Conservation (phyloP, 1,140 invertebrate genomes). For the Trypoxylus dichotomus region DNA sequence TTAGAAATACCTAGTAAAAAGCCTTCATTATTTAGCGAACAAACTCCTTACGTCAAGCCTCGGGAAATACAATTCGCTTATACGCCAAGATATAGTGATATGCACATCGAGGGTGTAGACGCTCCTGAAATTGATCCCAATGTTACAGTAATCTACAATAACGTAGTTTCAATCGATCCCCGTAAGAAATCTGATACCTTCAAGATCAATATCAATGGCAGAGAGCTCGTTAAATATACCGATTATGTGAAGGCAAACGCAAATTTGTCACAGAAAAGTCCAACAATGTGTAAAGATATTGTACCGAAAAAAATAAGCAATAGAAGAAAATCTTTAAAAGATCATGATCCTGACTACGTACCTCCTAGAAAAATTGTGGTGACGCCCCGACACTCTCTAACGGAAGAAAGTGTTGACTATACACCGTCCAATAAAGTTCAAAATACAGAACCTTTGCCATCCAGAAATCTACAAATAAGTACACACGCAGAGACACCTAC, state of each 20-base stretch:
- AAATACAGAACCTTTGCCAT: neutral
- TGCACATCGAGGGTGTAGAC: neutral
- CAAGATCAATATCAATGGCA: neutral
- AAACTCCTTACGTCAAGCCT: neutral
- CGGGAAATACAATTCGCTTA: neutral
- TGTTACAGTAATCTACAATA: neutral
- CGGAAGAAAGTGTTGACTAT: neutral
- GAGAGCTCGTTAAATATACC: neutral
- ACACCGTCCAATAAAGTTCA: neutral
- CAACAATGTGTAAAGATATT: neutral
- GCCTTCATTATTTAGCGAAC: neutral
- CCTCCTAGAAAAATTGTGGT: neutral
- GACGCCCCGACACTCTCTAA: neutral
- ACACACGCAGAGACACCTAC: neutral
- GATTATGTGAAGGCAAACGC: neutral
- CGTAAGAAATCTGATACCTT: neutral
- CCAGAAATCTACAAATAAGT: neutral
- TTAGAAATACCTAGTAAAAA: neutral
- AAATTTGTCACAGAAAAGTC: neutral
- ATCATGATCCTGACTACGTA: too few species aligned
- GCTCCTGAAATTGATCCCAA: neutral
- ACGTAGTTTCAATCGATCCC: neutral
- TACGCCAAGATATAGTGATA: neutral
- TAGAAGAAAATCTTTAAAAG: constrained; percentile 11
- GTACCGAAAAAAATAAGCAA: neutral